Evolutionary conservation across 2,888 invertebrate species (phyloP).

Genomic region (Volucella inanis): DNA sequence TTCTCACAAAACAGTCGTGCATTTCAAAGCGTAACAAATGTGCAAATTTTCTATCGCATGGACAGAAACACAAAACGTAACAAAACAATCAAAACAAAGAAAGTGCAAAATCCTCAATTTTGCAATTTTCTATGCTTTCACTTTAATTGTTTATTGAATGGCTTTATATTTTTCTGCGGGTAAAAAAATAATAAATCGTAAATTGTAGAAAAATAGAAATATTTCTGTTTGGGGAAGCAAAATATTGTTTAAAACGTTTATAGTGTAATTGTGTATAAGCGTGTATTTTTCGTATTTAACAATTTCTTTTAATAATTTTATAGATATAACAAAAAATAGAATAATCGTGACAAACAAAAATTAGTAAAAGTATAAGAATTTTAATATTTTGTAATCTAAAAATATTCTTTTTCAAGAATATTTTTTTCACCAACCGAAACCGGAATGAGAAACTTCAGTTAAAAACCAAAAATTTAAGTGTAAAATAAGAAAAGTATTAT

Average conservation of each 20-base stretch:
- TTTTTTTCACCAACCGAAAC: constrained; percentile 36
- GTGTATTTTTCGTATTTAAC: constrained; percentile 19
- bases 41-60: constrained; percentile 43
- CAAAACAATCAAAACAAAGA: constrained; percentile 30
- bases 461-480: constrained; percentile 30
- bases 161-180: constrained; percentile 2
- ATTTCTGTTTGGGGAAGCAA: constrained; percentile 8
- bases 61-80: constrained; percentile 34
- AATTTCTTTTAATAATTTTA: constrained; percentile 33
- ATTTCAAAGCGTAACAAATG: constrained; percentile 56
- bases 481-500: constrained; percentile 14
- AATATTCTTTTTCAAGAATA: constrained; percentile 43
- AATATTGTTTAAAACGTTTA: constrained; percentile 27
- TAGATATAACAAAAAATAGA: constrained; percentile 10
- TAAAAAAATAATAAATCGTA: not conserved
- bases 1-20: constrained; percentile 57
- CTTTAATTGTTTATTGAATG: constrained; percentile 30
- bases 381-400: not conserved
- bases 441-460: constrained; percentile 2
- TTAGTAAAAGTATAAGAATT: constrained; percentile 30
- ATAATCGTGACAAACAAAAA: constrained; percentile 17
- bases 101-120: constrained; percentile 3
- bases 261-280: constrained; percentile 19
- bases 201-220: not conserved
- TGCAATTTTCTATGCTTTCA: constrained; percentile 29